Percentiles rank a stretch among this genome's conserved stretches.
Conservation (phyloP, 2,113 vertebrate species). For the Ellobius talpinus region DNA sequence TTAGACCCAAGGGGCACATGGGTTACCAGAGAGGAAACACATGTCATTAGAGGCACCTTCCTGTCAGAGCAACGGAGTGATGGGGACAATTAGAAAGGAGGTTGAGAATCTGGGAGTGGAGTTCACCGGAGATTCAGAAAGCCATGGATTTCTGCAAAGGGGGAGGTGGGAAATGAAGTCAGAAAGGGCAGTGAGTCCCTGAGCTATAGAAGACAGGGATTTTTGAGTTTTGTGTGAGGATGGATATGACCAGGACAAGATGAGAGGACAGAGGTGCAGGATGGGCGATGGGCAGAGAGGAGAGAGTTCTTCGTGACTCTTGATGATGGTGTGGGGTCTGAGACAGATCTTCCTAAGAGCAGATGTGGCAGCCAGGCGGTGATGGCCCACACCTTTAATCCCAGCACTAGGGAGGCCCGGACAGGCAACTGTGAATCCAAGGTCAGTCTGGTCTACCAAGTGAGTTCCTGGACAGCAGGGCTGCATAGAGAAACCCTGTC, state of each 20-base stretch:
- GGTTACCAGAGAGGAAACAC: too few species aligned
- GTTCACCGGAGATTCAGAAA: too few species aligned
- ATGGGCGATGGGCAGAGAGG: background rate
- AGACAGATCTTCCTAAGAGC: background rate
- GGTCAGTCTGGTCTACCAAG: background rate
- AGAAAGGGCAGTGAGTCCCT: too few species aligned
- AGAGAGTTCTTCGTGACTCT: background rate
- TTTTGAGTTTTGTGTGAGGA: background rate
- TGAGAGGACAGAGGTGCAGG: background rate
- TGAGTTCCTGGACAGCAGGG: background rate
- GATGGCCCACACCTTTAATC: background rate
- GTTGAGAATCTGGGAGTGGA: too few species aligned
- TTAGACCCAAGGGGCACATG: too few species aligned
- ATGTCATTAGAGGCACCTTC: too few species aligned
- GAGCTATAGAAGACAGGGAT: too few species aligned
- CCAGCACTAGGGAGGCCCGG: background rate
- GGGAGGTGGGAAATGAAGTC: too few species aligned
- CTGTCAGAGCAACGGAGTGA: too few species aligned
- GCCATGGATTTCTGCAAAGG: too few species aligned
- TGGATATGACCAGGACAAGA: background rate
- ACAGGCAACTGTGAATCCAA: background rate
- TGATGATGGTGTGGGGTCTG: background rate
- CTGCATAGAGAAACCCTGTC: background rate
- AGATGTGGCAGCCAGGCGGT: background rate
- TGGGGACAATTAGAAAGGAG: too few species aligned